Percentiles rank a stretch among this genome's conserved stretches.
These are phyloP conservation scores for Myotis davidii DNA, from an alignment of 2,113 vertebrate genomes.

Conservation along the genomic window DNA sequence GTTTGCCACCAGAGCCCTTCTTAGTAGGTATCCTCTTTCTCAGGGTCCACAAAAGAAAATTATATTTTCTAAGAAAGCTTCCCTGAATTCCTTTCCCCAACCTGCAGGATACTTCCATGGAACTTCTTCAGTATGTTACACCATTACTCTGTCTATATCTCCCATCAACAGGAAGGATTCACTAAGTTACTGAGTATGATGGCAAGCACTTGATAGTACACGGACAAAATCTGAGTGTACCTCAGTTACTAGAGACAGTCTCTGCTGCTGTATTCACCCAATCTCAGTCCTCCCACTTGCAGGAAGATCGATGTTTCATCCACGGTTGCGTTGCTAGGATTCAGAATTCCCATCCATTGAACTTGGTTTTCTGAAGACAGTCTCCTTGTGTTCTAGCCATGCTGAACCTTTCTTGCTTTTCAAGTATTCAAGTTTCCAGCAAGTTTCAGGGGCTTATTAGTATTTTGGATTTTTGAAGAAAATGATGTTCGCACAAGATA, in stretches of 20 bases:
- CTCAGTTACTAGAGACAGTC: background rate
- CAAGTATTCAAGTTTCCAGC: background rate
- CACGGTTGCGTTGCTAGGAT: background rate
- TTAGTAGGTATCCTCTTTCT: background rate
- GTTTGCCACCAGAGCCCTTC: background rate
- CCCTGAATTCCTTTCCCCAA: background rate
- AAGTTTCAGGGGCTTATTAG: background rate
- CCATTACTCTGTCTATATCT: background rate
- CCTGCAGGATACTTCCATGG: background rate
- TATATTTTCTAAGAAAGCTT: background rate
- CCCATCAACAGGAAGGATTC: background rate
- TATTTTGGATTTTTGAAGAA: constrained; percentile 14
- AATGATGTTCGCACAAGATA: background rate
- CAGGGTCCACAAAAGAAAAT: background rate
- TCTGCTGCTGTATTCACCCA: background rate
- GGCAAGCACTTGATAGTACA: background rate
- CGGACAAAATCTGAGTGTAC: background rate
- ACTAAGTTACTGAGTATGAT: background rate
- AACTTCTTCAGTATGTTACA: background rate
- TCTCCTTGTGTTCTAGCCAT: background rate
- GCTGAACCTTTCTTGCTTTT: background rate
- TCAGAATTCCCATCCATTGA: background rate
- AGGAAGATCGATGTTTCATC: background rate
- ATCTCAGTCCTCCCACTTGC: background rate
- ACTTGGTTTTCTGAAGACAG: background rate